phyloP scores from a whole-genome alignment of 2,888 invertebrate genomes.

The Drosophila antonietae region DNA sequence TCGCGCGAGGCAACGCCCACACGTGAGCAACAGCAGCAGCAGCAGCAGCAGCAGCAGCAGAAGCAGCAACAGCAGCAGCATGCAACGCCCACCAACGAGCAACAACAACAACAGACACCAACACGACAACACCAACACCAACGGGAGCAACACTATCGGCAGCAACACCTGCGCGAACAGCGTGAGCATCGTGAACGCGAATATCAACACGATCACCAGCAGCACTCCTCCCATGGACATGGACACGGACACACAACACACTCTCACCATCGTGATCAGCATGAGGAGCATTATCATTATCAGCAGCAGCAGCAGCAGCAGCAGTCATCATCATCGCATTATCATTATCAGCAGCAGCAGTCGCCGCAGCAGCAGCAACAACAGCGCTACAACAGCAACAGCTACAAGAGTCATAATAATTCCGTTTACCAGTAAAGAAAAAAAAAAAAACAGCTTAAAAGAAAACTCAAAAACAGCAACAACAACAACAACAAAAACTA shows the following conservation, averaged over 20 bases:
- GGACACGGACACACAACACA: slow-evolving; percentile 42
- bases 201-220: slow-evolving; percentile 42
- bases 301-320: slow-evolving; percentile 30
- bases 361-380: slow-evolving; percentile 55
- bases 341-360: slow-evolving; percentile 30
- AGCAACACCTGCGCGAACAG: slow-evolving; percentile 52
- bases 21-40: slow-evolving; percentile 59
- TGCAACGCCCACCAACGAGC: slow-evolving; percentile 57
- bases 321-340: slow-evolving; percentile 34
- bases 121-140: slow-evolving; percentile 58
- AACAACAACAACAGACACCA: slow-evolving; percentile 40
- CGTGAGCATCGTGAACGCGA: slow-evolving; percentile 52
- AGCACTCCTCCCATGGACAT: slow-evolving; percentile 33
- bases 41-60: slow-evolving; percentile 50
- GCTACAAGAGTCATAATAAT: slow-evolving; percentile 82
- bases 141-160: slow-evolving; percentile 56
- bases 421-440: slow-evolving; percentile 82
- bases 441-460: slow-evolving; percentile 18
- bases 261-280: slow-evolving; percentile 41
- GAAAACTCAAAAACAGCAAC: slow-evolving; percentile 6
- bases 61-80: slow-evolving; percentile 42
- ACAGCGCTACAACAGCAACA: slow-evolving; percentile 78
- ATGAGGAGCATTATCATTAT: slow-evolving; percentile 29
- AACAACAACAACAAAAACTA: slow-evolving; percentile 41
- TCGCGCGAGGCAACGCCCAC: slow-evolving; percentile 74